Evolutionary conservation across 2,888 invertebrate genomes (phyloP), one percentile per base, ranked within the genome.

Genomic region (Glaucopsyche alexis): DNA sequence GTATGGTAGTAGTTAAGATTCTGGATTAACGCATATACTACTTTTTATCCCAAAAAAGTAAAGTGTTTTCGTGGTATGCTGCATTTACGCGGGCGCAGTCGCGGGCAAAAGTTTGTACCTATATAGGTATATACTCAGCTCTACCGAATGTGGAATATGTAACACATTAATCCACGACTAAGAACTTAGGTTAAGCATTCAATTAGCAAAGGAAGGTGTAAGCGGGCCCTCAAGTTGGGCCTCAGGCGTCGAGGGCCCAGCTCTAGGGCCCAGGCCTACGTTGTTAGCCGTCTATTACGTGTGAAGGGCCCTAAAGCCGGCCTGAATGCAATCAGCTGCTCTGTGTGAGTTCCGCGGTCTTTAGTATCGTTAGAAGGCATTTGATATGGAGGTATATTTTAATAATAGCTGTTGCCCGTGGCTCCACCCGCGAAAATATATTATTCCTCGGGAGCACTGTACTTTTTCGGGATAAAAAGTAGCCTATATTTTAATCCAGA

Each of bases 201-300:
- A 87, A 87, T 88, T 87, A 87, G 81, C 74, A 78, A 75, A 78
- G 72, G 72, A 72, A 78, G 79, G 76, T 80, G 79, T 80, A 77
- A 42, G 8, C 42, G 42, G 42, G 79, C 77, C 76, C 75, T 74
- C 76, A 73, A 76, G 77, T 19, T 72, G 69, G 52, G 78, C 78
- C 79, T 78, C 78, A 78, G 72, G 72, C 65, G 67, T 74, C 72
- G 76, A 75, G 77, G 77, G 79, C 79, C 79, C 84, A 83, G 85
- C 85, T 82, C 82, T 79, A 71, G 78, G 78, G 83, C 72, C 70
- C 60, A 60, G 60, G 60, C 16, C 9, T 7, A 13, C 47, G 84
- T 86, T 85, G 88, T 87, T 87, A 87, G 85, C 85, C 83, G 83
- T 78, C 87, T 84, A 88, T 88, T 90, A 87, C 83, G 75, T 75